Evolutionary conservation across 2,888 invertebrate species (phyloP), one percentile per base, ranked within the genome.

Genomic region (Limnephilus lunatus): DNA sequence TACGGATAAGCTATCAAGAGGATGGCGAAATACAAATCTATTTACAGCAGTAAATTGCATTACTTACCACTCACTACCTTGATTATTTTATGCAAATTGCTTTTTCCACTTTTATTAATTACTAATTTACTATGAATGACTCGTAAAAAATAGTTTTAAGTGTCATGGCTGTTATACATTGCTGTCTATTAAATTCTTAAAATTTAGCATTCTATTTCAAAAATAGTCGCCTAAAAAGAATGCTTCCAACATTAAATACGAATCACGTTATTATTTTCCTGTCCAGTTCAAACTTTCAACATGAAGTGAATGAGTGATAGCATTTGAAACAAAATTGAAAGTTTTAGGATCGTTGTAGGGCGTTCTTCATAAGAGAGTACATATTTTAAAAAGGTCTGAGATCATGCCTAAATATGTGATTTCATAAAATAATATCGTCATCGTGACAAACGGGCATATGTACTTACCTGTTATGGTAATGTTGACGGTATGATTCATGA

Each of bases 351-450:
- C 31, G n/a, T 30, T 80, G 80, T 39, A 89, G 88, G 88, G 88
- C 81, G 81, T 89, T 86, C 48, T 89, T 86, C 48, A 53, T 7
- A 31, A 68, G 25, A 89, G 12, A 39, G 0, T 39, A 3, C 3
- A 1, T 80, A 30, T 12, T 80, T 89, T 35, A 4, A 32, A 80
- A 80, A 89, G 39, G 12, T 25, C 19, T 80, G 80, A 89, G 32
- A 44, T 80, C 68, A 32, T 89, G 39, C 80, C 39, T 39, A 89
- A 80, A 89, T 80, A n/a, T 80, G 68, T 80, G 80, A 89, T 89
- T 87, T 30, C 39, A 44, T 44, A n/a, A 15, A 87, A 32, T 87
- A 53, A 53, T 87, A 30, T 87, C 48, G 86, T 53, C n/a, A 87
- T 48, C 82, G 14, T 14, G 19, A 82, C 14, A 7, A 68, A 68